Evolutionary conservation across 2,113 vertebrate genomes (phyloP).

Genomic region (Seriola quinqueradiata): DNA sequence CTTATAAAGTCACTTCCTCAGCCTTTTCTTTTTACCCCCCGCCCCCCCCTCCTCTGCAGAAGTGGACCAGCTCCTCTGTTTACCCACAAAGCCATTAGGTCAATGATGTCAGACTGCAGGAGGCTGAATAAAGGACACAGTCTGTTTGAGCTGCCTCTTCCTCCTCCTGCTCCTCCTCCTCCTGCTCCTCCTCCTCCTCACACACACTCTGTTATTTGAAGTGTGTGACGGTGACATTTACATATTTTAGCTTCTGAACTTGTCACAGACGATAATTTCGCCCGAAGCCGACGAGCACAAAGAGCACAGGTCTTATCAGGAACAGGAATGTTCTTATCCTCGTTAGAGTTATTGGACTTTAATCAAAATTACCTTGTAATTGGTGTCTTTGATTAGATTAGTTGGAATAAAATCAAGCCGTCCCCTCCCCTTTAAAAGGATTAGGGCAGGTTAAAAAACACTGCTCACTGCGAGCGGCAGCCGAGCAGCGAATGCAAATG

Average conservation of each 20-base stretch:
- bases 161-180: slow-evolving; percentile 77
- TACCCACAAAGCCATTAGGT: slow-evolving; percentile 91
- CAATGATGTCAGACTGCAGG: slow-evolving; percentile 90
- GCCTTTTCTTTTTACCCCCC: slow-evolving; percentile 26
- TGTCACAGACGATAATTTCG: slow-evolving; percentile 41
- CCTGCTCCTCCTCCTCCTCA: slow-evolving; percentile 23
- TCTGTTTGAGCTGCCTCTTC: slow-evolving; percentile 89
- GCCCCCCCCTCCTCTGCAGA: slow-evolving; percentile 68
- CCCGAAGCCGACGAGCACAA: background rate
- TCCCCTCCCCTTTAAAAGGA: slow-evolving; percentile 72
- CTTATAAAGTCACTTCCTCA: slow-evolving; percentile 82
- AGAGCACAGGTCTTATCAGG: slow-evolving; percentile 51
- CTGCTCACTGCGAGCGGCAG: slow-evolving; percentile 69
- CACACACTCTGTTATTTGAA: background rate
- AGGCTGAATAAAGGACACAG: slow-evolving; percentile 89
- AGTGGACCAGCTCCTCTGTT: slow-evolving; percentile 84
- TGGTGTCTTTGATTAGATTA: slow-evolving; percentile 82
- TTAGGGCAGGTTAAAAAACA: slow-evolving; percentile 73
- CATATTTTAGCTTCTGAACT: slow-evolving; percentile 46
- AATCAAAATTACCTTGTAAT: slow-evolving; percentile 80
- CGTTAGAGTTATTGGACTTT: slow-evolving; percentile 76
- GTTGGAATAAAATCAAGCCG: slow-evolving; percentile 75
- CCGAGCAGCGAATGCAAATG: slow-evolving; percentile 72
- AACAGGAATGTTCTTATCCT: slow-evolving; percentile 54
- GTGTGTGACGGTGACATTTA: slow-evolving; percentile 29